Conservation (phyloP, 2,888 invertebrate species). For the Dioctria linearis region DNA sequence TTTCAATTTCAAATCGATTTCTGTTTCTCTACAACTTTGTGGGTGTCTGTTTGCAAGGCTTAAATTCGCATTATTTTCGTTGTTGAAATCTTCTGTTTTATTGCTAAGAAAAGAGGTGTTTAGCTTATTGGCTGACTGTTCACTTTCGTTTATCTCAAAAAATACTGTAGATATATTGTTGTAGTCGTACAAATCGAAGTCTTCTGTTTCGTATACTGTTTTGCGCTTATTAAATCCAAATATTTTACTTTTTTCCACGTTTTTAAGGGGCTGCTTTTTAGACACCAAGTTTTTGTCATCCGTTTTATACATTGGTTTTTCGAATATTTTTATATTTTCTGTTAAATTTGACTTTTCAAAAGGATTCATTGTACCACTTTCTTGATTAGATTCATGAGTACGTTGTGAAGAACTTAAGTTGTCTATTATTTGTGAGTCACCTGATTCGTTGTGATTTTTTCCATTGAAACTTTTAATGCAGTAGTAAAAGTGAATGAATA, state of each 20-base stretch:
- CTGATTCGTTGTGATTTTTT: background rate
- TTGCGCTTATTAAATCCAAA: slow-evolving; percentile 58
- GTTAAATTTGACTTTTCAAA: slow-evolving; percentile 34
- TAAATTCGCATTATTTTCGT: slow-evolving; percentile 58
- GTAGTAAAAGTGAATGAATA: slow-evolving; percentile 59
- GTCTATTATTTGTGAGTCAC: slow-evolving; percentile 13
- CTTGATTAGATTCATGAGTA: background rate
- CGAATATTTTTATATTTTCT: slow-evolving; percentile 58
- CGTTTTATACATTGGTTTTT: slow-evolving; percentile 58
- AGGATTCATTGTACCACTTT: slow-evolving; percentile 17
- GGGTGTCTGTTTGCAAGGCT: slow-evolving; percentile 29
- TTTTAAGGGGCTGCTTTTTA: slow-evolving; percentile 57
- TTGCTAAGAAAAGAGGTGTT: slow-evolving; percentile 39
- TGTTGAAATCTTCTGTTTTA: slow-evolving; percentile 56
- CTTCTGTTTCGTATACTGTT: slow-evolving; percentile 58
- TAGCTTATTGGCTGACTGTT: slow-evolving; percentile 46
- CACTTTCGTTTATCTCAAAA: slow-evolving; percentile 59
- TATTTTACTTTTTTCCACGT: slow-evolving; percentile 59
- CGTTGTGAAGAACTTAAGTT: slow-evolving; percentile 28
- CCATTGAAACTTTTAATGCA: slow-evolving; percentile 46
- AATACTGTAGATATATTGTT: slow-evolving; percentile 59
- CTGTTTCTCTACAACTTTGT: background rate
- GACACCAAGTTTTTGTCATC: slow-evolving; percentile 60
- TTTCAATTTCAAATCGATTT: slow-evolving; percentile 50
- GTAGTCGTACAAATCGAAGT: slow-evolving; percentile 57